phyloP scores from a whole-genome alignment of 2,888 invertebrate genomes.

The Labia minor region DNA sequence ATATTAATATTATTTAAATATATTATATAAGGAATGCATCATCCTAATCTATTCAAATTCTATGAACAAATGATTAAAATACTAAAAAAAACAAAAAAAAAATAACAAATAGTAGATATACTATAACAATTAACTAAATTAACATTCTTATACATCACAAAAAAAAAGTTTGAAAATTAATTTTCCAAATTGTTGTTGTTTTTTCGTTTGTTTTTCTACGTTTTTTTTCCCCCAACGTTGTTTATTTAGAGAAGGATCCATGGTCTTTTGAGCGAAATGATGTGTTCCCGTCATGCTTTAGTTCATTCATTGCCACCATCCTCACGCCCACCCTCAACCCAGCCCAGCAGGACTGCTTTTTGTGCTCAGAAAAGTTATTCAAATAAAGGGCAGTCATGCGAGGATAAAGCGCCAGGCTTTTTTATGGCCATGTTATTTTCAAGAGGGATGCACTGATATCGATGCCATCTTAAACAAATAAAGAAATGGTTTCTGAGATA shows the following conservation, averaged over 20 bases:
- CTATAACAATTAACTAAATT: too few species aligned
- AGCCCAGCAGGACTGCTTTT: neutral
- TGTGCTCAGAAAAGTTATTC: constrained; percentile 13
- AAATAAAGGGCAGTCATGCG: constrained; percentile 13
- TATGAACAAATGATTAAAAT: too few species aligned
- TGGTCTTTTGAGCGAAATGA: constrained; percentile 4
- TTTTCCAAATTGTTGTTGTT: neutral
- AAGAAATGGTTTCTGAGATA: neutral
- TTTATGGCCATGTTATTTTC: constrained; percentile 13
- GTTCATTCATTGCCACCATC: constrained; percentile 2
- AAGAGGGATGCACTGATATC: constrained; percentile 13
- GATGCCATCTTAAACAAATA: constrained; percentile 5
- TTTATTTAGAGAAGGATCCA: neutral
- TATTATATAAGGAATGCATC: too few species aligned
- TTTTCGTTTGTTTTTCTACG: neutral
- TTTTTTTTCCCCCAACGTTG: neutral
- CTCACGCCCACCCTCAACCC: neutral
- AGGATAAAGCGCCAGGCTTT: constrained; percentile 6
- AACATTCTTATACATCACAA: too few species aligned
- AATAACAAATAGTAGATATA: too few species aligned
- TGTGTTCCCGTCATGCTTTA: constrained; percentile 1
- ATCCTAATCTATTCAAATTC: too few species aligned
- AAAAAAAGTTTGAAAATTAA: neutral
- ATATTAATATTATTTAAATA: too few species aligned
- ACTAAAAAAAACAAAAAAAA: too few species aligned